These are phyloP conservation scores for Lanistes nyassanus DNA, from an alignment of 1,140 invertebrate genomes.

Conservation along the genomic window DNA sequence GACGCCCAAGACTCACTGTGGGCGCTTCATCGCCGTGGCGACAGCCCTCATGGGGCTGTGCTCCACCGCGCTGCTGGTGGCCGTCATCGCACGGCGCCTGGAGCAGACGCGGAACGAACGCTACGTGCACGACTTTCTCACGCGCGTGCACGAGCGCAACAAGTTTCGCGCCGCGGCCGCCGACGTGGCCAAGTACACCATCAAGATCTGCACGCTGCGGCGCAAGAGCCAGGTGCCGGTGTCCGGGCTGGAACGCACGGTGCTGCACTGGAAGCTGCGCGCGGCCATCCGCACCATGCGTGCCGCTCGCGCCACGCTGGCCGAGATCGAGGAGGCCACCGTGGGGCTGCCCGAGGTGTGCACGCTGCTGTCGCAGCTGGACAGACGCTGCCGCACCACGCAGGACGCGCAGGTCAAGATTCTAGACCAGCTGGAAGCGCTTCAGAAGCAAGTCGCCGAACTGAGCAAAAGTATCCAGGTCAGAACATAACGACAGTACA, in stretches of 20 bases:
- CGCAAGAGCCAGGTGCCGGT: constrained; percentile 6
- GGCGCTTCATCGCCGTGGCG: constrained; percentile 62
- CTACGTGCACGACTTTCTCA: constrained; percentile 66
- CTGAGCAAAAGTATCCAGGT: background rate
- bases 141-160: constrained; percentile 62
- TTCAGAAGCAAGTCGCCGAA: constrained; percentile 4
- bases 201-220: constrained; percentile 41
- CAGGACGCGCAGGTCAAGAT: constrained; percentile 3
- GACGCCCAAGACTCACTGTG: constrained; percentile 63
- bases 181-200: constrained; percentile 58
- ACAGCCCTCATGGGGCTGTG: constrained; percentile 65
- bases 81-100: constrained; percentile 63
- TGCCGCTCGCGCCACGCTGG: constrained; percentile 15
- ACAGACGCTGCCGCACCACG: background rate
- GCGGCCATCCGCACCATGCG: constrained; percentile 32
- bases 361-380: constrained; percentile 12
- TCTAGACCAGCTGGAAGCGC: background rate
- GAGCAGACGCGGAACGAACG: constrained; percentile 64
- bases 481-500: background rate
- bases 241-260: constrained; percentile 14
- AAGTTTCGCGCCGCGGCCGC: constrained; percentile 61
- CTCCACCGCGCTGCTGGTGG: constrained; percentile 65
- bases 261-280: constrained; percentile 27
- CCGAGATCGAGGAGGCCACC: constrained; percentile 26
- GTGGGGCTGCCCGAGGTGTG: constrained; percentile 37